Base-by-base conservation (phyloP, 2,888 invertebrate species). In the Unio delphinus region DNA sequence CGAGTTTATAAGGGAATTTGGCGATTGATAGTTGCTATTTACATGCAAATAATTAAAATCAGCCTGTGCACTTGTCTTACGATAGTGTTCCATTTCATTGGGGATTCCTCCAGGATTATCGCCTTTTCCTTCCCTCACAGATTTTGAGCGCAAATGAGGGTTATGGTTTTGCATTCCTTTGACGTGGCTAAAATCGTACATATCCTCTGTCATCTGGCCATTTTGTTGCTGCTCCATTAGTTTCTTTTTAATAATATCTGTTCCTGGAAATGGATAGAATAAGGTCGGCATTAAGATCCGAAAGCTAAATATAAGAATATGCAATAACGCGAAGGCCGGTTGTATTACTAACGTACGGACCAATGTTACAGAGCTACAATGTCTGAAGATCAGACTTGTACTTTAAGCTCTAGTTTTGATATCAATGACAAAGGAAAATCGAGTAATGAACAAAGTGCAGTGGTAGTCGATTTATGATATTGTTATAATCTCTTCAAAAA, bases 191-290 rank as follows among this genome's bases (percentile, higher is more conserved):
- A 80, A 84, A 64, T 87, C 84, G 70, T 83, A 84, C 55, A 81
- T 81, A 20, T 82, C 80, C 55, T 83, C 83, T 69, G 80, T 76
- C 18, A 64, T 63, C 62, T 80, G 76, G 28, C 77, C 76, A 68
- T 78, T 80, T 65, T 73, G 75, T 62, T 74, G 72, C 62, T 76
- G 74, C 58, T 87, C 85, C 68, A 83, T 76, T n/a, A 87, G 70
- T 67, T 85, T 85, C 76, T 87, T 88, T 73, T 83, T 84, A 69
- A 87, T 73, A 64, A 88, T 84, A 70, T 88, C 88, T 60, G 88
- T 87, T 28, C 88, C 88, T 88, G 78, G 15, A 75, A 71, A 28
- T 54, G 15, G 8, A 45, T 45, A 15, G 45, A 45, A 45, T 45
- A 45, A 45, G 0, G 45, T 15, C 45, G 11, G 45, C 15, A 45